Percentiles rank a stretch among this genome's conserved stretches.
Evolutionary conservation across 37 sponge, comb jelly and placozoan genomes (phyloP).

Genomic region (Oscarella lobularis): DNA sequence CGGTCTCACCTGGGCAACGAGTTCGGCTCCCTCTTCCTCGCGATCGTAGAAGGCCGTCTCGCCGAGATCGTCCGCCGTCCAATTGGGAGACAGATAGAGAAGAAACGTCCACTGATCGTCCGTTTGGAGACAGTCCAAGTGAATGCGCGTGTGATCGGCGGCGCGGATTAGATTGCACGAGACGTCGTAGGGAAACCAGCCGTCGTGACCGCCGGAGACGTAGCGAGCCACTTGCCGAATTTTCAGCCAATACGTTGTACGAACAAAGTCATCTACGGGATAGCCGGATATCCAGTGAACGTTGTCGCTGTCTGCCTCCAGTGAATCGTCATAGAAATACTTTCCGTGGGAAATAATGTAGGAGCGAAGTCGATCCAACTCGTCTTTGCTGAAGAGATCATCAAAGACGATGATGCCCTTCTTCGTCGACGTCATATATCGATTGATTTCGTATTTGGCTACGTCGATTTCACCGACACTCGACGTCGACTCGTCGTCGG

Average conservation of each 20-base stretch:
- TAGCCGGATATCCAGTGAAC: constrained; percentile 29
- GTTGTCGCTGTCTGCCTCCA: constrained; percentile 24
- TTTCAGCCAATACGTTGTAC: constrained; percentile 10
- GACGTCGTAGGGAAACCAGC: constrained; percentile 30
- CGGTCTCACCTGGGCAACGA: constrained; percentile 18
- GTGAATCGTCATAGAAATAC: constrained; percentile 24
- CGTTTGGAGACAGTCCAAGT: constrained; percentile 6
- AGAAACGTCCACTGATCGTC: constrained; percentile 23
- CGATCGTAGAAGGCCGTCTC: constrained; percentile 18
- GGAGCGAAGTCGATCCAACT: not conserved
- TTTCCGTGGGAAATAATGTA: not conserved
- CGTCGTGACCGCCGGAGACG: constrained; percentile 4
- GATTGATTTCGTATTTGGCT: not conserved
- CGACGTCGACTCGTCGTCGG: not conserved
- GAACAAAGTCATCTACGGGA: constrained; percentile 4
- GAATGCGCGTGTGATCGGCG: constrained; percentile 28
- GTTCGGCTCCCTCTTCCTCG: constrained; percentile 3
- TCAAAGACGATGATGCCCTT: not conserved
- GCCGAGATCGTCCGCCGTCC: constrained; percentile 4
- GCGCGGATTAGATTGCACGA: constrained; percentile 23
- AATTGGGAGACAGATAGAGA: constrained; percentile 18
- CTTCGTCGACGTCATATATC: not conserved
- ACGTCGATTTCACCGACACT: not conserved
- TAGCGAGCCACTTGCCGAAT: not conserved
- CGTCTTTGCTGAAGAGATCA: not conserved